These are phyloP conservation scores for Pygmarrhopalites habei DNA, from an alignment of 1,140 invertebrate genomes.

Conservation along the genomic window DNA sequence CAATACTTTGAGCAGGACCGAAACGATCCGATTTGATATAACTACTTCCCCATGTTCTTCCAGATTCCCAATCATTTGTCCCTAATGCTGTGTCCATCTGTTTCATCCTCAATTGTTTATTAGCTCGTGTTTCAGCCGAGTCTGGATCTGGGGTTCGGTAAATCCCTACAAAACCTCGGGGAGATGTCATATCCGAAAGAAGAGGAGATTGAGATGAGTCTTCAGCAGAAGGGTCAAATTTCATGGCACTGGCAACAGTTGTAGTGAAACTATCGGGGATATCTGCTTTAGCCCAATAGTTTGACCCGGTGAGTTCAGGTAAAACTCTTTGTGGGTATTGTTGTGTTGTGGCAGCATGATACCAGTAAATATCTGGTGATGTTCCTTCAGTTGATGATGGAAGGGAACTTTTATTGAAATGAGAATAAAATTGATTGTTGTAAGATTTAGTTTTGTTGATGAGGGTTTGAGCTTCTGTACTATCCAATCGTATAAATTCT, in stretches of 20 bases:
- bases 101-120: no score
- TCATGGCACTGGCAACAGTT: neutral
- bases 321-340: neutral
- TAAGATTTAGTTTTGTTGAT: conserved; percentile 24
- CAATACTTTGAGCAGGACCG: conserved; percentile 10
- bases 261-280: conserved; percentile 1
- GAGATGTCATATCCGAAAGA: no score
- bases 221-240: neutral
- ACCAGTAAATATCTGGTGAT: neutral
- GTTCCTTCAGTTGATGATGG: neutral
- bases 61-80: neutral
- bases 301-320: neutral
- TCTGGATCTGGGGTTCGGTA: no score
- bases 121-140: no score
- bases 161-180: no score
- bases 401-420: conserved; percentile 21
- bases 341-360: neutral
- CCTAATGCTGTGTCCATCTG: no score
- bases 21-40: conserved; percentile 22
- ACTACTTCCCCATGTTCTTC: neutral
- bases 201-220: no score
- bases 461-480: conserved; percentile 5
- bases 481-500: conserved; percentile 24
- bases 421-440: conserved; percentile 29
- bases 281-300: neutral